Percentiles rank a stretch among this genome's conserved stretches.
These are phyloP conservation scores for Nothocercus julius DNA, from an alignment of 2,113 vertebrate species.

Conservation along the genomic window DNA sequence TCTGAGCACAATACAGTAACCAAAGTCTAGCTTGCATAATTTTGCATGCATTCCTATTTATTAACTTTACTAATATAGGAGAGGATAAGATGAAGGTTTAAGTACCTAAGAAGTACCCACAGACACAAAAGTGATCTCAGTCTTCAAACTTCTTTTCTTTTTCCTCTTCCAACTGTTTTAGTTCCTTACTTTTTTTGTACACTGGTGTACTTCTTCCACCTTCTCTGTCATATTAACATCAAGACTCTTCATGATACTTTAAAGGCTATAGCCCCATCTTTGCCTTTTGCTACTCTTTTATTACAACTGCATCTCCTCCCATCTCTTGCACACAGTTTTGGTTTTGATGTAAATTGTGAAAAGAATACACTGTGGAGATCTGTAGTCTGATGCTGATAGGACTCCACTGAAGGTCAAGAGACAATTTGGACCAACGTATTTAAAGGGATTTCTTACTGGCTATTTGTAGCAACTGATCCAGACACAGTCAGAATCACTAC, in stretches of 20 bases:
- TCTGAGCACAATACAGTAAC: background rate
- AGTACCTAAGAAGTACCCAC: background rate
- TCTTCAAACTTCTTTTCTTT: background rate
- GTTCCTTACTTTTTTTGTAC: background rate
- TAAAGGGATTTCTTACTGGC: conserved; percentile 30
- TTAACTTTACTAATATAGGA: background rate
- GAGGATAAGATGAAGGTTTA: background rate
- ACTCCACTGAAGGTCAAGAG: conserved; percentile 40
- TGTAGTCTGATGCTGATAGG: background rate
- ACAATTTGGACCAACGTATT: conserved; percentile 31
- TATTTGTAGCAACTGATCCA: conserved; percentile 33
- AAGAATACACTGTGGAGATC: background rate
- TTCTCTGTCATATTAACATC: background rate
- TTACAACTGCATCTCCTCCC: background rate
- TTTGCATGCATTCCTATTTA: background rate
- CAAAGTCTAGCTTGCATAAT: background rate
- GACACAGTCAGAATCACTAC: background rate
- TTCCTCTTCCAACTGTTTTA: background rate
- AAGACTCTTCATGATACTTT: background rate
- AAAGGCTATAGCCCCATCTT: background rate
- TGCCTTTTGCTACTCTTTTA: background rate
- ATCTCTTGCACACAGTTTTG: background rate
- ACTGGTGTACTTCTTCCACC: background rate
- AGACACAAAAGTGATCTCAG: background rate
- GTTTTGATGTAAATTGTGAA: background rate